Conservation (phyloP, 2,113 vertebrate species). For the Eclectus roratus region DNA sequence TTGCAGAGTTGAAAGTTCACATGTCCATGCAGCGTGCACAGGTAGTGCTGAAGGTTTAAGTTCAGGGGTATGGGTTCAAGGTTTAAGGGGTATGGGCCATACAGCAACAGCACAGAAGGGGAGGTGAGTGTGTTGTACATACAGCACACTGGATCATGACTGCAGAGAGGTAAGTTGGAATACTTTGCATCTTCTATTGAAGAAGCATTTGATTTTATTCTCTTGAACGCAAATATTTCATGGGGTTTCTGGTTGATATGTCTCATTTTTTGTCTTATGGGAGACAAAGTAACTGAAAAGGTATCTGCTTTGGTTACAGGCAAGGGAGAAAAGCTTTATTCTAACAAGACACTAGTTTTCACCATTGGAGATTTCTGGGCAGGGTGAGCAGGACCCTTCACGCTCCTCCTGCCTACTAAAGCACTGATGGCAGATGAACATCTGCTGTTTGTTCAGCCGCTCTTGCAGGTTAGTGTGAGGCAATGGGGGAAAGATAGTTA, state of each 20-base stretch:
- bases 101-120: not conserved
- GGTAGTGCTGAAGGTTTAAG: not conserved
- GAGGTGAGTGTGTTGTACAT: not conserved
- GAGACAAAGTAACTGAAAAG: not conserved
- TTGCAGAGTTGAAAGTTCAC: not conserved
- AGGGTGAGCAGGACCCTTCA: not conserved
- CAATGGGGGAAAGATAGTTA: fast-evolving
- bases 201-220: not conserved
- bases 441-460: not conserved
- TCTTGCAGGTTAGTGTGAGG: not conserved
- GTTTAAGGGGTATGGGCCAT: not conserved
- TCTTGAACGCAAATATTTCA: not conserved
- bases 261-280: not conserved
- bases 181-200: not conserved
- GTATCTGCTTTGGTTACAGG: not conserved
- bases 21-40: not conserved
- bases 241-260: not conserved
- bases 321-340: not conserved
- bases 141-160: not conserved
- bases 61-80: not conserved
- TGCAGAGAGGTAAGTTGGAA: not conserved
- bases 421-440: not conserved
- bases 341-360: not conserved
- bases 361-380: not conserved
- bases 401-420: not conserved